A percentile compares a stretch with the other conserved stretches of the same genome.
Evolutionary conservation across 1,140 invertebrate species (phyloP).

Genomic region (Halictus rubicundus): DNA sequence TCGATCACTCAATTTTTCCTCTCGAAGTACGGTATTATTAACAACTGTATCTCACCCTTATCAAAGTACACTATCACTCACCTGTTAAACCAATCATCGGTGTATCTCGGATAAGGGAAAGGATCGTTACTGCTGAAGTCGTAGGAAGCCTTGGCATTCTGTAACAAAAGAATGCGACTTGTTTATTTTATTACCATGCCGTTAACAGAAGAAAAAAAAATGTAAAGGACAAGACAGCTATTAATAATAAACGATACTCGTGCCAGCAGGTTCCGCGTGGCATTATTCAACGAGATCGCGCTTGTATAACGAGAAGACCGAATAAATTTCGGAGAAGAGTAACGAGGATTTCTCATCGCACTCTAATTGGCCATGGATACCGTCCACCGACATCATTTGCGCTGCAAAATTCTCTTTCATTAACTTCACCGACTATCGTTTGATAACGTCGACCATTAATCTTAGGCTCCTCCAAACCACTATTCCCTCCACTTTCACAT

Average conservation of each 20-base stretch:
- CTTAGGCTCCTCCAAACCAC: neutral
- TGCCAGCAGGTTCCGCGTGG: too few relatives aligned
- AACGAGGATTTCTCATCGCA: neutral
- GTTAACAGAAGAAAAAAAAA: neutral
- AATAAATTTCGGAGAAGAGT: neutral
- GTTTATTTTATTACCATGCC: neutral
- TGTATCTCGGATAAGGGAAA: constrained; percentile 97
- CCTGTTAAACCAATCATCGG: constrained; percentile 99
- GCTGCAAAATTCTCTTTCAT: neutral
- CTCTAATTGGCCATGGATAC: neutral
- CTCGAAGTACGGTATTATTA: too few relatives aligned
- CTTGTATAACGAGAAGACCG: too few relatives aligned
- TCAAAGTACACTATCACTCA: constrained; percentile 78
- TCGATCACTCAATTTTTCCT: too few relatives aligned
- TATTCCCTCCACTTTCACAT: neutral
- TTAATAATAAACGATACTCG: too few relatives aligned
- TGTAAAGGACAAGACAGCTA: too few relatives aligned
- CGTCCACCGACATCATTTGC: neutral
- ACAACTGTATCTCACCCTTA: too few relatives aligned
- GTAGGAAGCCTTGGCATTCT: constrained; percentile 98
- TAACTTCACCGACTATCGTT: neutral
- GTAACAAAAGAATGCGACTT: constrained; percentile 70
- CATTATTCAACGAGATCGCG: too few relatives aligned
- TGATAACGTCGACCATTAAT: constrained; percentile 21
- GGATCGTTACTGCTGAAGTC: constrained; percentile 99